Evolutionary conservation across 1,140 invertebrate genomes (phyloP), one percentile per base, ranked within the genome.

Genomic region (Rhopalosiphum maidis): DNA sequence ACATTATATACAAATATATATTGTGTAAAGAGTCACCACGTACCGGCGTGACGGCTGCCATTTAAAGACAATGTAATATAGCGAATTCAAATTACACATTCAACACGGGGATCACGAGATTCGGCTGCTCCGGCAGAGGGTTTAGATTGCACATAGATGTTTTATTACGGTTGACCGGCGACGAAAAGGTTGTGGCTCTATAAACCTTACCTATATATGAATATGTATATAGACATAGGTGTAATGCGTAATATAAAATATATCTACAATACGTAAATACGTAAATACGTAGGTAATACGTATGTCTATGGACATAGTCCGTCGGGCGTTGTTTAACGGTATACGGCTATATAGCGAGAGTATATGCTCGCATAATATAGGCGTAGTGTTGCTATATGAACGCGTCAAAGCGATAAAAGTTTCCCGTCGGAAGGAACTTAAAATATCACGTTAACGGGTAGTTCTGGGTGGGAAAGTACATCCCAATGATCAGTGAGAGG

Each of bases 351-450:
- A 30, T 11, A 30, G 11, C 8, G 8, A 25, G 55, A 23, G 8
- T 21, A 77, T 77, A 82, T 22, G 21, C 15, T 86, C 2, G 8
- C 7, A 86, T 41, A 41, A 23, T 86, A 86, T 43, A 43, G 60
- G n/a, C 60, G 60, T 77, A 77, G n/a, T 77, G 30, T 77, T 77
- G 60, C 60, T n/a, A n/a, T n/a, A n/a, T 77, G 60, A n/a, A 35
- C 60, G 60, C 83, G 37, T 86, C 83, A 86, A 86, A 86, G 37
- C 41, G 83, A 41, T 43, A 86, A 86, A 86, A 86, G 83, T 86
- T 86, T 87, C 43, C 9, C 83, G 41, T 86, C 83, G 83, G 41
- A 87, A 25, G 43, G 85, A 77, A 87, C 43, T 48, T n/a, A 15
- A 48, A 87, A 48, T 35, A 87, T 48, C 85, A n/a, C 43, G 85